Evolutionary conservation across 2,797 vertebrate species (phyloP).

Genomic region (Tympanoctomys barrerae): DNA sequence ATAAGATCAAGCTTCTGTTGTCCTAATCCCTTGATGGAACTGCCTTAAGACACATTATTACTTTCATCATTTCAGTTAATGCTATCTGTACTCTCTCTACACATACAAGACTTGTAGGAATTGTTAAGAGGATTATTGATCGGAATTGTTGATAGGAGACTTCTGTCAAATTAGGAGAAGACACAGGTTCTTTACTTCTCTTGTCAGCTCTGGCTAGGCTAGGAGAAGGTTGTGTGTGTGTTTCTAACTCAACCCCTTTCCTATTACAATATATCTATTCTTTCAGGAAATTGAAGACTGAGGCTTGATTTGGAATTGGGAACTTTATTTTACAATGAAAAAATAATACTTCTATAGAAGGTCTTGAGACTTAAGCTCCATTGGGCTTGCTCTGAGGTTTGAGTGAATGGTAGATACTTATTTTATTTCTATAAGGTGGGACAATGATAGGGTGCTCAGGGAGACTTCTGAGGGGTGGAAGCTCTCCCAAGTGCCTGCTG

Average conservation of each 20-base stretch:
- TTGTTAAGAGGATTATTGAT: neutral
- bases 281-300: conserved; percentile 14
- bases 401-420: neutral
- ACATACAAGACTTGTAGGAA: neutral
- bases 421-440: neutral
- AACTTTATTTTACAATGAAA: conserved; percentile 51
- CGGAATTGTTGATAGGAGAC: conserved; percentile 49
- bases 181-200: neutral
- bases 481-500: neutral
- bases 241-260: neutral
- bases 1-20: conserved; percentile 58
- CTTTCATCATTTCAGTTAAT: conserved; percentile 63
- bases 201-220: neutral
- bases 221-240: neutral
- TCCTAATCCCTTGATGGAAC: conserved; percentile 24
- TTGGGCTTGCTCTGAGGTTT: neutral
- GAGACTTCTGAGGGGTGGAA: neutral
- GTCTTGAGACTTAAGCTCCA: neutral
- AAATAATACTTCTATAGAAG: conserved; percentile 2
- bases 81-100: neutral
- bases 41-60: conserved; percentile 24
- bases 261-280: neutral
- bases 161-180: conserved; percentile 18
- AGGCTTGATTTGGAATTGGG: neutral
- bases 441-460: neutral